Percentiles rank a stretch among this genome's conserved stretches.
These are phyloP conservation scores for Stichodactyla helianthus DNA, from an alignment of 64 coral and sea anemone genomes.

Conservation along the genomic window DNA sequence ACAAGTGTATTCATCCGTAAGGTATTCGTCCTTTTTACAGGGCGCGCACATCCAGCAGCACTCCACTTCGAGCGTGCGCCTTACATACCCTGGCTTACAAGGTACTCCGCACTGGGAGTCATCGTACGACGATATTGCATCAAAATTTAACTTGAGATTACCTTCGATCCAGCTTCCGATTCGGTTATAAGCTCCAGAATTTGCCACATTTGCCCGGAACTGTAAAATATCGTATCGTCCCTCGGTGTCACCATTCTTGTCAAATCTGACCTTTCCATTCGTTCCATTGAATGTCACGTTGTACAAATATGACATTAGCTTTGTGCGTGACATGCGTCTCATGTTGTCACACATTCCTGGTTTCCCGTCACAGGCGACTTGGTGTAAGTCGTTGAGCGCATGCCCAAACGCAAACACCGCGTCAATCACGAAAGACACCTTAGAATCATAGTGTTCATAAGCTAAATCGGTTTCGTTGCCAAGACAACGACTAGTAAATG, in stretches of 20 bases:
- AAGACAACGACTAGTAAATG: constrained; percentile 10
- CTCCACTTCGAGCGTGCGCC: constrained; percentile 28
- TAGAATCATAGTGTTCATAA: constrained; percentile 42
- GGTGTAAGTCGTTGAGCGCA: constrained; percentile 62
- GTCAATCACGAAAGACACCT: constrained; percentile 84
- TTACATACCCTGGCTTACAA: constrained; percentile 38
- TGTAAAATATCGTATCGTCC: constrained; percentile 65
- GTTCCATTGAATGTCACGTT: constrained; percentile 75
- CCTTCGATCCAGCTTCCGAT: constrained; percentile 67
- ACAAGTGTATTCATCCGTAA: constrained; percentile 57
- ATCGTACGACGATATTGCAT: not conserved
- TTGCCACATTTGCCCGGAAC: not conserved
- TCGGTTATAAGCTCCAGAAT: constrained; percentile 16
- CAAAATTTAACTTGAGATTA: not conserved
- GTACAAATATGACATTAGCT: constrained; percentile 48
- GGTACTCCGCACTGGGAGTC: constrained; percentile 51
- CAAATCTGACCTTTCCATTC: constrained; percentile 55
- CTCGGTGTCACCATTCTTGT: constrained; percentile 51
- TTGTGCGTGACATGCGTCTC: constrained; percentile 17
- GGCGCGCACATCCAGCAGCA: constrained; percentile 81
- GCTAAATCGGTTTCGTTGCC: not conserved
- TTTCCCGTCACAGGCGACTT: constrained; percentile 29
- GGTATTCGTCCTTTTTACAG: constrained; percentile 46
- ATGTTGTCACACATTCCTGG: constrained; percentile 45
- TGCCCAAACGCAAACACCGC: constrained; percentile 76